Evolutionary conservation across 2,113 vertebrate species (phyloP), one percentile per base, ranked within the genome.

Genomic region (Rhegmatorhina hoffmannsi): DNA sequence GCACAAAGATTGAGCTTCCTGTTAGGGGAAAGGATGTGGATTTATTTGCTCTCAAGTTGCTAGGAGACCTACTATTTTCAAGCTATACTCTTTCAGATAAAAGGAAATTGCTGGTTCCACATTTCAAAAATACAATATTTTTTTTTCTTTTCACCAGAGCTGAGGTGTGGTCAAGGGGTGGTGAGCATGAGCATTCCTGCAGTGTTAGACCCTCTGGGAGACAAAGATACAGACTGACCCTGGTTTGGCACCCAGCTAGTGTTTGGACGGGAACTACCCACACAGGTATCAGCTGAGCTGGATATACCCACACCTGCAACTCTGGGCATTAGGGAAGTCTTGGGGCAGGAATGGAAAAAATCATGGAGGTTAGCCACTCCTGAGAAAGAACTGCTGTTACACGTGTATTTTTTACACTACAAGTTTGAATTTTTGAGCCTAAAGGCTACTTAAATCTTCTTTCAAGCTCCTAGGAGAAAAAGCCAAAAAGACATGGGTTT

Each of bases 231-330:
- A 36, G 33, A 36, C 17, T 34, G 7, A 13, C 6, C 20, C 10
- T 49, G 18, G 10, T 23, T 43, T 74, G 81, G 14, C 26, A 28
- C 6, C 18, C 0, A 0, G 31, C 4, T 43, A 8, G 13, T 0
- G 0, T 60, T 74, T 64, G 50, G 3, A 21, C 70, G 31, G n/a
- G 21, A 93, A n/a, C 24, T 28, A 36, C 14, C 14, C 33, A 24
- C 23, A 24, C 1, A 5, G 6, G 6, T 17, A 59, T 60, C 38
- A 64, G 7, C 25, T 46, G 33, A 81, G 9, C 29, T 80, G 43
- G 16, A 14, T 28, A 16, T 11, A 52, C 11, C 10, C 44, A 59
- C 11, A 47, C 10, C 53, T 70, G 43, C 58, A 77, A 52, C 56
- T 60, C 20, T 56, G 11, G 9, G 13, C 55, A 68, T 29, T 33